Evolutionary conservation across 2,888 invertebrate species (phyloP).

Genomic region (Anorthoa munda): DNA sequence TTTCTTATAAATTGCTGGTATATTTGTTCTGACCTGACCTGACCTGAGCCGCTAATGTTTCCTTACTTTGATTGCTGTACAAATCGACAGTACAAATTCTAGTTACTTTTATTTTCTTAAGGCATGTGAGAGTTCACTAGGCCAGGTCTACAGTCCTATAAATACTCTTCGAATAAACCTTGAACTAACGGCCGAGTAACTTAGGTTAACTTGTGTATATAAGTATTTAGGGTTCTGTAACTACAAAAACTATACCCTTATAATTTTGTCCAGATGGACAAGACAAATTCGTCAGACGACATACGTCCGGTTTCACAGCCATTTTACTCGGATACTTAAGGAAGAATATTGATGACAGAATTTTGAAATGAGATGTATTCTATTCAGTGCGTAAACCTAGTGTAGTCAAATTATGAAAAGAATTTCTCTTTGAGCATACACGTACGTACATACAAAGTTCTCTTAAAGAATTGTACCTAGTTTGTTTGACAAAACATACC

Average conservation of each 20-base stretch:
- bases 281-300: no score
- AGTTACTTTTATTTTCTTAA: constrained; percentile 46
- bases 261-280: background rate
- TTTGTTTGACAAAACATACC: background rate
- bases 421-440: background rate
- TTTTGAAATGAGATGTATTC: background rate
- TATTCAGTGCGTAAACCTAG: background rate
- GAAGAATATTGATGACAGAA: background rate
- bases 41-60: constrained; percentile 48
- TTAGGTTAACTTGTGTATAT: background rate
- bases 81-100: constrained; percentile 49
- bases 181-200: background rate
- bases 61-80: constrained; percentile 25
- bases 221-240: background rate
- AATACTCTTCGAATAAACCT: constrained; percentile 9
- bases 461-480: background rate
- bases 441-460: background rate
- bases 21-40: constrained; percentile 47
- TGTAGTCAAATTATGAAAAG: background rate
- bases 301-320: no score
- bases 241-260: background rate
- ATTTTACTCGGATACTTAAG: no score
- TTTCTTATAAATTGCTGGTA: constrained; percentile 29
- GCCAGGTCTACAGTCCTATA: constrained; percentile 34
- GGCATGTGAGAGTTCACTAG: constrained; percentile 47